Base-by-base conservation (phyloP, 2,888 invertebrate genomes). In the Unio pictorum region DNA sequence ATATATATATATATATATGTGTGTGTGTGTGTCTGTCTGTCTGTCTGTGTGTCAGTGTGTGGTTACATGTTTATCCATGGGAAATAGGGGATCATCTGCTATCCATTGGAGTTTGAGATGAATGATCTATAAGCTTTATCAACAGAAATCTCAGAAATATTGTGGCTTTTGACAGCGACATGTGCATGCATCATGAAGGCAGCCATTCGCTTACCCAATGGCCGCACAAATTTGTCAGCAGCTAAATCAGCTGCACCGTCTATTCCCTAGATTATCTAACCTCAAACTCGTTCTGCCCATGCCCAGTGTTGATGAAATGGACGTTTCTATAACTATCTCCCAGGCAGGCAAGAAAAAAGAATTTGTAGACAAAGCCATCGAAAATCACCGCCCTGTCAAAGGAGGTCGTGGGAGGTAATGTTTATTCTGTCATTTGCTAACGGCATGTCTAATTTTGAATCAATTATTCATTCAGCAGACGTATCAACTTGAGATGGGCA, bases 31-130 rank as follows among this genome's bases (percentile, higher is more conserved):
- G 23, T 23, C 23, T 23, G 23, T 23, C 23, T 23, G 23, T 23
- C 23, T 23, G 23, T 23, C 23, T 23, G 23, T 23, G 23, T 23
- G 23, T 23, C 23, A 23, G 23, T 23, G 23, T 23, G 23, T 23
- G 23, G 23, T 23, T 23, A 23, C 23, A 23, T 23, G 23, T 23
- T 23, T 23, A 23, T 23, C 23, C 97, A 17, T 97, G 97, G 96
- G 97, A 98, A 92, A 97, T 98, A 79, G 92, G 97, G 95, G 87
- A 98, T 90, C 94, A 95, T 83, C 92, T 98, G 78, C 93, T 97
- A 68, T 93, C 95, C 63, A 96, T 96, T 85, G 93, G 96, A 69
- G 94, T 96, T 80, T 97, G 97, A 4, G 97, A 97, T 89, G 86
- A 89, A 30, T 85, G 85, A 26, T 86, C 89, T 71, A 95, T 97